Evolutionary conservation across 23 tunicate species (phyloP).

Genomic region (Diplosoma virens): DNA sequence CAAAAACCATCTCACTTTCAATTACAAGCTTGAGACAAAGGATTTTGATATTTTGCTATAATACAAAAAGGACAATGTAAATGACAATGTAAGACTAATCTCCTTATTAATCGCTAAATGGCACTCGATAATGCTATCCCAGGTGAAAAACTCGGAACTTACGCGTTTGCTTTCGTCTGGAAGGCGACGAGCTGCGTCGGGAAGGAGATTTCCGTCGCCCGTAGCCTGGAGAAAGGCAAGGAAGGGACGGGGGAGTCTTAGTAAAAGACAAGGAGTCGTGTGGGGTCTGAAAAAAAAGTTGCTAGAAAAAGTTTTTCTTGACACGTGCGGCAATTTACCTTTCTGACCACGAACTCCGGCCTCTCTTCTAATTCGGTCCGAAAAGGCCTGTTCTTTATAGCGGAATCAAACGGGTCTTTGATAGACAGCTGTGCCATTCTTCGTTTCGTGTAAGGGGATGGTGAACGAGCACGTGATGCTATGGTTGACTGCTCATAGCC

Average conservation of each 20-base stretch:
- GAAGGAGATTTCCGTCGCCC: slow-evolving; percentile 36
- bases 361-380: slow-evolving; percentile 66
- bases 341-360: slow-evolving; percentile 86
- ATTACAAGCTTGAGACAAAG: too few species aligned
- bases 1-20: too few species aligned
- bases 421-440: slow-evolving; percentile 92
- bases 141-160: too few species aligned
- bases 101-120: too few species aligned
- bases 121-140: too few species aligned
- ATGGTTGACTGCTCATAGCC: slow-evolving; percentile 92
- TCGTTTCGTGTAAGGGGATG: slow-evolving; percentile 85
- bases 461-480: slow-evolving; percentile 88
- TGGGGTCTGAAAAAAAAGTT: slow-evolving; percentile 44
- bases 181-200: slow-evolving; percentile 19
- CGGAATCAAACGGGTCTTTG: slow-evolving; percentile 86
- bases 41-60: too few species aligned
- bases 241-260: slow-evolving; percentile 76
- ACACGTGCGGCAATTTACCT: slow-evolving; percentile 48
- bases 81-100: too few species aligned
- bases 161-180: slow-evolving; percentile 58
- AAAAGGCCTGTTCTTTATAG: slow-evolving; percentile 58
- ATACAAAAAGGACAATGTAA: too few species aligned
- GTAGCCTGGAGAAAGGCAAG: slow-evolving; percentile 39
- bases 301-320: too few species aligned
- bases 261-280: slow-evolving; percentile 53